phyloP scores from a whole-genome alignment of 1,140 invertebrate genomes.

The Goniozus legneri region DNA sequence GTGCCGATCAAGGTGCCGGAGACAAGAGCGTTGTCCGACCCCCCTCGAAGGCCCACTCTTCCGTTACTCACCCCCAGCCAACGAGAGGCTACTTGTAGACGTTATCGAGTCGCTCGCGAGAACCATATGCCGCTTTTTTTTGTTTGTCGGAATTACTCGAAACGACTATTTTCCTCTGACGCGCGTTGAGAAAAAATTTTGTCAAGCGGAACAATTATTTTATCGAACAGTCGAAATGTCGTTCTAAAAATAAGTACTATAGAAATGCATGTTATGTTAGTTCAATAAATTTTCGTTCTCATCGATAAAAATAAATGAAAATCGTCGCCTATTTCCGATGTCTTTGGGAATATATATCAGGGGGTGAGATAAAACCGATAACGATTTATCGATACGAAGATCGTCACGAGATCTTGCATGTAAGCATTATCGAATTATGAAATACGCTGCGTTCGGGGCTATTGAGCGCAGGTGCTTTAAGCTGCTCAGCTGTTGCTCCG shows the following conservation, averaged over 20 bases:
- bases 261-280: too few relatives aligned
- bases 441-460: too few relatives aligned
- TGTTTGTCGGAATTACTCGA: conserved; percentile 17
- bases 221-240: too few relatives aligned
- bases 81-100: conserved; percentile 22
- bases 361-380: too few relatives aligned
- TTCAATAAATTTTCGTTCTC: too few relatives aligned
- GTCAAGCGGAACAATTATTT: too few relatives aligned
- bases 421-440: conserved; percentile 26
- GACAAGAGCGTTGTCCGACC: conserved; percentile 29
- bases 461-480: conserved; percentile 47
- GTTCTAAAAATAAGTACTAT: too few relatives aligned
- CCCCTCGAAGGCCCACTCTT: conserved; percentile 47
- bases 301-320: too few relatives aligned
- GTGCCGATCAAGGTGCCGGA: conserved; percentile 31
- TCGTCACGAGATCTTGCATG: conserved; percentile 21
- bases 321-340: too few relatives aligned
- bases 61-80: conserved; percentile 15
- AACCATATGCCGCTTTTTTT: conserved; percentile 44
- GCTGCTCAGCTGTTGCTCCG: conserved; percentile 51
- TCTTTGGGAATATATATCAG: too few relatives aligned
- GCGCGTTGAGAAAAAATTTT: too few relatives aligned
- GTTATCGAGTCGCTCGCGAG: conserved; percentile 27
- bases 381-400: conserved; percentile 20
- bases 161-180: not conserved